Percentiles rank a stretch among this genome's conserved stretches.
phyloP scores from a whole-genome alignment of 1,140 invertebrate genomes.

The Heliothis subflexa region DNA sequence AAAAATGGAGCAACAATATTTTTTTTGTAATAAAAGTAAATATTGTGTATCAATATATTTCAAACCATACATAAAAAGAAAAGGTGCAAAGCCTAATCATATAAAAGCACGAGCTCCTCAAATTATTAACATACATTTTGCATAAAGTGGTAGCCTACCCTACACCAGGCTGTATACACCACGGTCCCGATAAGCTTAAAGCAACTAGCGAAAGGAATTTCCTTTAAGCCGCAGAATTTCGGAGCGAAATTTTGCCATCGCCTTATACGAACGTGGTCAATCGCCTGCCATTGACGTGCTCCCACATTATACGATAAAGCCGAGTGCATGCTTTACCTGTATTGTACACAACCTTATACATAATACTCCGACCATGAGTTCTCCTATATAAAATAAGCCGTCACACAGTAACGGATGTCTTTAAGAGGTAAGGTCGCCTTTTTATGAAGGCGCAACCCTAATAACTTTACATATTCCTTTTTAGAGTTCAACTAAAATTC shows the following conservation, averaged over 20 bases:
- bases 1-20: no score
- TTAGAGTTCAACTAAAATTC: slow-evolving; percentile 35
- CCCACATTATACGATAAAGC: slow-evolving; percentile 52
- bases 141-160: not conserved
- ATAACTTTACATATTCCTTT: slow-evolving; percentile 41
- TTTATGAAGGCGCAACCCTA: slow-evolving; percentile 29
- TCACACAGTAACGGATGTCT: slow-evolving; percentile 39
- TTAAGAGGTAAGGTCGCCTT: slow-evolving; percentile 21
- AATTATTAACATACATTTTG: not conserved
- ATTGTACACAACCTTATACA: slow-evolving; percentile 45
- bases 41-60: no score
- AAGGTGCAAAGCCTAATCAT: not conserved
- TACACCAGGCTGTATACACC: not conserved
- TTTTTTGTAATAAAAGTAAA: no score
- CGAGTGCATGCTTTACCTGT: slow-evolving; percentile 52
- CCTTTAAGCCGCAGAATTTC: slow-evolving; percentile 22
- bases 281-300: slow-evolving; percentile 49
- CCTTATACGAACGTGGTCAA: slow-evolving; percentile 48
- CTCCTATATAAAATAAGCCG: slow-evolving; percentile 43
- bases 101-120: not conserved
- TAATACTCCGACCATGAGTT: slow-evolving; percentile 38
- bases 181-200: slow-evolving; percentile 3
- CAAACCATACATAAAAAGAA: not conserved
- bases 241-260: slow-evolving; percentile 22
- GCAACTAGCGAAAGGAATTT: slow-evolving; percentile 26